Base-by-base conservation (phyloP, 2,113 vertebrate genomes). In the Xiphorhynchus elegans region DNA sequence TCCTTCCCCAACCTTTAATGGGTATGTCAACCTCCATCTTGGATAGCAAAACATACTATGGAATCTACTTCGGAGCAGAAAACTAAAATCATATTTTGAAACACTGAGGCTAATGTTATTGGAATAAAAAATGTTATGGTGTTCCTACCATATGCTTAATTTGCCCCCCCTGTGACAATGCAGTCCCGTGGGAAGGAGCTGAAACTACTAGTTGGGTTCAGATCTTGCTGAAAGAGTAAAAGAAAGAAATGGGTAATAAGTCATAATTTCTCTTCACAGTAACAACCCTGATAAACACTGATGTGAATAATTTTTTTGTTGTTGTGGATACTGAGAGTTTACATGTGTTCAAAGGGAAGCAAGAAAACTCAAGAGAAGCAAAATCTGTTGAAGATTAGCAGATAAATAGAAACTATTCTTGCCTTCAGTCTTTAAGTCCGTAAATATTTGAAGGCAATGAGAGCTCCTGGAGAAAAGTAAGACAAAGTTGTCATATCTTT, bases 1-100 rank as follows among this genome's bases (percentile, higher is more conserved):
- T 74, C 59, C 93, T 90, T 75, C 79, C 78, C 39, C 80, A 70
- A 58, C 40, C 40, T 84, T 85, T 96, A 95, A 90, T 10, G 44
- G 39, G 19, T 29, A 63, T 24, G n/a, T 50, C 58, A 92, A n/a
- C 74, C 20, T 42, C 80, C 40, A 39, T 37, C 53, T 0, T 50
- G 67, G 56, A 56, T 18, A 84, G 33, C 4, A 28, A 84, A 58
- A 83, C 29, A 42, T 42, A 67, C 42, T 55, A 78, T 21, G 26
- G 52, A 68, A 87, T 90, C 87, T 84, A 75, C 56, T 90, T 90
- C 31, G 59, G 50, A 72, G 23, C 24, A 87, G 56, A 87, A 95
- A 89, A 44, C 40, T 64, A 52, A 91, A 92, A n/a, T 75, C 66
- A 59, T 29, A 82, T 89, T 87, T 87, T 90, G 47, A 90, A 90